Conservation (phyloP, 2,797 vertebrate species). For the Zenarchopterus dispar region DNA sequence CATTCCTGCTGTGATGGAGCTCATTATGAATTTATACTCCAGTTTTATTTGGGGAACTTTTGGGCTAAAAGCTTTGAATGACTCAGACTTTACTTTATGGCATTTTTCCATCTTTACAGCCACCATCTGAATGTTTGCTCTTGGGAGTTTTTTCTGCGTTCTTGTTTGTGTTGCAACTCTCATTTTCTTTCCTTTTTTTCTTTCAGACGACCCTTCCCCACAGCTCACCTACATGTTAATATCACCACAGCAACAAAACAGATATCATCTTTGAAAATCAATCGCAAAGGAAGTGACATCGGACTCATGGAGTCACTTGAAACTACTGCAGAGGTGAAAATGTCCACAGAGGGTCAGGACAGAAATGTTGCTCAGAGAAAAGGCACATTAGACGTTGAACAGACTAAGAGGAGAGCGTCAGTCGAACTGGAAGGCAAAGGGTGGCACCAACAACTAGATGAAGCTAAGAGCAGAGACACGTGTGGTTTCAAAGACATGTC, state of each 20-base stretch:
- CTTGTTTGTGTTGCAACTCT: not conserved
- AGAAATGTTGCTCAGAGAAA: constrained; percentile 83
- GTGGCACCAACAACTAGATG: constrained; percentile 81
- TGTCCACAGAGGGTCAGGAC: constrained; percentile 88
- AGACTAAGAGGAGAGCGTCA: constrained; percentile 85
- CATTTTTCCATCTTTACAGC: not conserved
- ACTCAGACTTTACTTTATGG: constrained; percentile 28
- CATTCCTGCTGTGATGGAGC: constrained; percentile 65
- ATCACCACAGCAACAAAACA: constrained; percentile 86
- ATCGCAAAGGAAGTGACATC: constrained; percentile 76
- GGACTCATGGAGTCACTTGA: constrained; percentile 94
- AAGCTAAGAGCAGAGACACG: constrained; percentile 77
- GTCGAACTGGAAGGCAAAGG: constrained; percentile 85
- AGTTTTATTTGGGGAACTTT: constrained; percentile 55
- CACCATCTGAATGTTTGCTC: constrained; percentile 6
- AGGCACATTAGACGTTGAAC: constrained; percentile 82
- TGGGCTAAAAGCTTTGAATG: constrained; percentile 44
- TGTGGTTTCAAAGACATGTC: constrained; percentile 77
- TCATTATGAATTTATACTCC: constrained; percentile 62
- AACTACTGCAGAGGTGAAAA: constrained; percentile 87
- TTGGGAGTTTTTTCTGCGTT: constrained; percentile 2
- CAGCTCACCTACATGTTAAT: constrained; percentile 83
- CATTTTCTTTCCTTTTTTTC: constrained; percentile 47
- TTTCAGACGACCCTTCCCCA: constrained; percentile 78
- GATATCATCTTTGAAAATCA: constrained; percentile 71